Conservation (phyloP, 2,113 vertebrate genomes). For the Lonchura striata region DNA sequence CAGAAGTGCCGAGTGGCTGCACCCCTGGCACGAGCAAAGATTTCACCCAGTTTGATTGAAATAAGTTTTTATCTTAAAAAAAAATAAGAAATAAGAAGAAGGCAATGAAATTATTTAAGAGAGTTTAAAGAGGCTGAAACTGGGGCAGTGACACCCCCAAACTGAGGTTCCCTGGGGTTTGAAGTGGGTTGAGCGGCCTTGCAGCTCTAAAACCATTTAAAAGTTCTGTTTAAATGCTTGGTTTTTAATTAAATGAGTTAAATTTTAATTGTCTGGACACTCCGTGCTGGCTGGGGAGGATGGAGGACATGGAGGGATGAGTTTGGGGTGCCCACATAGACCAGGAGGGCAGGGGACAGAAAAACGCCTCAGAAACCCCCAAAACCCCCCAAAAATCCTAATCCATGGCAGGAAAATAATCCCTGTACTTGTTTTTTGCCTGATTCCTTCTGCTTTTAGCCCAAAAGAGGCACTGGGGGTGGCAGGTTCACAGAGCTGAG, state of each 20-base stretch:
- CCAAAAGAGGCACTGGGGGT: not conserved
- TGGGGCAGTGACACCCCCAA: not conserved
- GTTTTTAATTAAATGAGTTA: not conserved
- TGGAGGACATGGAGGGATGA: rapidly evolving
- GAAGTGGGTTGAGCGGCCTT: rapidly evolving
- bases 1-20: rapidly evolving
- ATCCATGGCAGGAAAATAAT: rapidly evolving
- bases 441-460: not conserved
- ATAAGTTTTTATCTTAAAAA: not conserved
- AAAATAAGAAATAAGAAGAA: too few species aligned
- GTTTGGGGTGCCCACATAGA: not conserved
- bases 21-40: rapidly evolving
- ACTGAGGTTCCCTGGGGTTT: rapidly evolving
- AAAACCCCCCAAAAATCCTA: not conserved
- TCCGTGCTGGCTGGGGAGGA: not conserved
- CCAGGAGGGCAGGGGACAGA: not conserved
- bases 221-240: not conserved
- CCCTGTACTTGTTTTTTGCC: rapidly evolving
- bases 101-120: not conserved
- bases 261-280: not conserved
- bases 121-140: not conserved
- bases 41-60: not conserved
- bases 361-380: not conserved
- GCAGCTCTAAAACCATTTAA: rapidly evolving
- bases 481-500: not conserved